Conservation (phyloP, 2,888 invertebrate species). For the Sclerodermus sp. region DNA sequence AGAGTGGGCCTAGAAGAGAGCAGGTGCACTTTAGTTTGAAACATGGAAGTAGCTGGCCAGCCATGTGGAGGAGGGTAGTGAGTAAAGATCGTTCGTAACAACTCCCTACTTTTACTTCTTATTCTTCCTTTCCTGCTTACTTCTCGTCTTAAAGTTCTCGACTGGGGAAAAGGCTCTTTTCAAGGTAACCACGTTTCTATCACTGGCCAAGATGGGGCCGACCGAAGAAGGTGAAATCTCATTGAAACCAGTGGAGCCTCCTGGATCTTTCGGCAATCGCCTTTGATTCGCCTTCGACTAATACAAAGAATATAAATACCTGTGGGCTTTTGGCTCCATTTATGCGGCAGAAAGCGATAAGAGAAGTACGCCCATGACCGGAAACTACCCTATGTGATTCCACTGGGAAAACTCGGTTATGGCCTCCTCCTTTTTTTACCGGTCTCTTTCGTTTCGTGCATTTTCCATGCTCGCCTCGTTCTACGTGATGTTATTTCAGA, state of each 20-base stretch:
- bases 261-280: constrained; percentile 30
- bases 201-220: constrained; percentile 17
- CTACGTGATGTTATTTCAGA: too few species aligned
- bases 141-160: constrained; percentile 20
- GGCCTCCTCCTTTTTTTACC: too few species aligned
- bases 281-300: constrained; percentile 32
- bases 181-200: constrained; percentile 26
- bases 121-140: constrained; percentile 1
- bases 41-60: background rate
- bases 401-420: too few species aligned
- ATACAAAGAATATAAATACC: constrained; percentile 31
- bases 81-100: constrained; percentile 9
- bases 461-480: too few species aligned
- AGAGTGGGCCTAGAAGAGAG: background rate
- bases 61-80: background rate
- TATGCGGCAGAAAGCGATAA: constrained; percentile 8
- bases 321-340: constrained; percentile 3
- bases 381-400: background rate
- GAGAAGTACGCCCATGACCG: constrained; percentile 2
- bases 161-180: constrained; percentile 16
- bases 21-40: background rate
- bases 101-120: background rate
- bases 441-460: too few species aligned
- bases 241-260: background rate
- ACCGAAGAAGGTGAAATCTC: constrained; percentile 2